phyloP scores from a whole-genome alignment of 30 jellyfish, hydroid and myxozoan species.

The Phacellophora camtschatica region DNA sequence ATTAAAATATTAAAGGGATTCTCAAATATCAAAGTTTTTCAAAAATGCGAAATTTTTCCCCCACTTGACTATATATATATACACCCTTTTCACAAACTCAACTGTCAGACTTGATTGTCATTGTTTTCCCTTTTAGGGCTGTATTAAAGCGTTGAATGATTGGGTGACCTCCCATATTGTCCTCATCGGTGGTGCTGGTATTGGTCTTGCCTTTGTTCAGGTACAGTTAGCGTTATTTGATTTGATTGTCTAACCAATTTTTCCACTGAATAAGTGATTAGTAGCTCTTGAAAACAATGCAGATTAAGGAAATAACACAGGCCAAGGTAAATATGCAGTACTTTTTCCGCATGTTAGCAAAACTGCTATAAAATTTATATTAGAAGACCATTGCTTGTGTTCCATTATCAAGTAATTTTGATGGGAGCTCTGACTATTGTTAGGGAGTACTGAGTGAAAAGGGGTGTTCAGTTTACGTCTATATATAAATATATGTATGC shows the following conservation, averaged over 20 bases:
- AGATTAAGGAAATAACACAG: background rate
- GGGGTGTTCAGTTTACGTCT: too few relatives aligned
- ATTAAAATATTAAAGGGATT: too few relatives aligned
- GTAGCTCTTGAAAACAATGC: background rate
- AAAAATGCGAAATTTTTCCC: too few relatives aligned
- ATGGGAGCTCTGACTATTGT: too few relatives aligned
- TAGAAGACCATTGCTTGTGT: too few relatives aligned
- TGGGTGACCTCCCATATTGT: conserved; percentile 72
- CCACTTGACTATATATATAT: too few relatives aligned
- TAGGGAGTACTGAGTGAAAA: too few relatives aligned
- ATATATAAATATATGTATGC: too few relatives aligned
- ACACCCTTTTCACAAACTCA: background rate
- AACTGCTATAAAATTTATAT: too few relatives aligned
- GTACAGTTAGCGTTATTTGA: background rate
- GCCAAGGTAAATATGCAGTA: background rate
- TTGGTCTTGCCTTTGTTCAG: conserved; percentile 91
- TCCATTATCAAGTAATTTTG: too few relatives aligned
- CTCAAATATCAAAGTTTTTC: too few relatives aligned
- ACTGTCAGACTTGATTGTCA: background rate
- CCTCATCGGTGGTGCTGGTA: conserved; percentile 82
- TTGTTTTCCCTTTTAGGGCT: conserved; percentile 61
- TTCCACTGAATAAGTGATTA: background rate
- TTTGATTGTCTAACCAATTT: background rate
- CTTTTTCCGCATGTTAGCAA: too few relatives aligned
- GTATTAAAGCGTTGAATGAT: conserved; percentile 56